These are phyloP conservation scores for Danaus chrysippus DNA, from an alignment of 2,888 invertebrate species.

Conservation along the genomic window DNA sequence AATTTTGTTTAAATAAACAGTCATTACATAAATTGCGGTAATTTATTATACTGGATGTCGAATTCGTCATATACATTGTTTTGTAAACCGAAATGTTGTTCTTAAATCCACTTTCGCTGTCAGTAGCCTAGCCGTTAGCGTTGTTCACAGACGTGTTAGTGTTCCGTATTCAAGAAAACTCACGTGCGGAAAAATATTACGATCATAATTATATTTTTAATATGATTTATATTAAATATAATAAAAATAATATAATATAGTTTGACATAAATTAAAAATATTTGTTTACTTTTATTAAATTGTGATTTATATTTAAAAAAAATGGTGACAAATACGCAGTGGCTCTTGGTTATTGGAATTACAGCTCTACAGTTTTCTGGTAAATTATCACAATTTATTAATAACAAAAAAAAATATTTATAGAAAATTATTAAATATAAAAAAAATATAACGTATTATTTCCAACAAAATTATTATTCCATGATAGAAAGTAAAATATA, in stretches of 20 bases:
- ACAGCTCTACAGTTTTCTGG: slow-evolving; percentile 59
- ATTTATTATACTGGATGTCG: slow-evolving; percentile 13
- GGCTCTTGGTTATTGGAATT: slow-evolving; percentile 65
- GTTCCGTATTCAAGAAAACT: slow-evolving; percentile 19
- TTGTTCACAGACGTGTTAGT: slow-evolving; percentile 47
- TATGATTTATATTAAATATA: neutral
- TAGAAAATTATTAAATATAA: too few relatives aligned
- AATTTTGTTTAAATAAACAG: neutral
- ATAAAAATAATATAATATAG: neutral
- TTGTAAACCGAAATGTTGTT: slow-evolving; percentile 33
- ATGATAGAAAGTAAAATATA: too few relatives aligned
- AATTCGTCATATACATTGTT: slow-evolving; percentile 31
- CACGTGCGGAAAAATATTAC: slow-evolving; percentile 15
- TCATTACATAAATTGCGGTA: slow-evolving; percentile 15
- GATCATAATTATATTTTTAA: neutral
- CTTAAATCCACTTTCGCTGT: slow-evolving; percentile 62
- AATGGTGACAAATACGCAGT: slow-evolving; percentile 60
- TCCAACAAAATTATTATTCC: too few relatives aligned
- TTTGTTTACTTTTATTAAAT: neutral
- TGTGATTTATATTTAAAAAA: slow-evolving; percentile 28
- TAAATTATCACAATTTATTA: slow-evolving; percentile 33
- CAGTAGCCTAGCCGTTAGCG: slow-evolving; percentile 55
- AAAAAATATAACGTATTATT: too few relatives aligned
- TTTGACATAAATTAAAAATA: too few relatives aligned
- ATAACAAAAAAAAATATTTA: too few relatives aligned